Evolutionary conservation across 2,888 invertebrate genomes (phyloP), one percentile per base, ranked within the genome.

Genomic region (Mesoligia furuncula): DNA sequence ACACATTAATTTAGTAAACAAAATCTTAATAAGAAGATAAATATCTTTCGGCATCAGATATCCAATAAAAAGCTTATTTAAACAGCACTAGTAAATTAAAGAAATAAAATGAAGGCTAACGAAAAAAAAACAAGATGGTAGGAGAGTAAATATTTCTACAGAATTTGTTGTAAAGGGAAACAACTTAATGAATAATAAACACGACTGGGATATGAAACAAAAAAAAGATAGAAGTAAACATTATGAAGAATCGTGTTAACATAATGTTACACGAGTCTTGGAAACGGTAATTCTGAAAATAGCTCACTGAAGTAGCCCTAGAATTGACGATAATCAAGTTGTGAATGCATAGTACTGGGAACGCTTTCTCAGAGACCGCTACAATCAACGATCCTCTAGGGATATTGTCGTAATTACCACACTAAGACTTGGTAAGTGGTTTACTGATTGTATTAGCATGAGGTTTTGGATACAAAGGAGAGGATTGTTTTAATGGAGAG

Each of bases 351-450:
- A 81, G 57, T 51, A 36, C 54, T 66, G 73, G 39, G n/a, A 82
- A 67, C 65, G 61, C 11, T 81, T 61, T 45, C 75, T 71, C 42
- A n/a, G 31, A 79, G 42, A 65, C 42, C n/a, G 51, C 70, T 48
- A 75, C 73, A 85, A 82, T 82, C 65, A 82, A 71, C 70, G 71
- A 79, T 85, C 51, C 83, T 62, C 82, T 0, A 65, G 85, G 66
- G 83, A 79, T 20, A 45, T 9, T 39, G 64, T 31, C 11, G 79
- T 82, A 73, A 73, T 85, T 71, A 75, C 65, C 78, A 67, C 85
- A 78, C 73, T 81, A 71, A 73, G 75, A 76, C 85, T 79, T 65
- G 61, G n/a, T 79, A 85, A 84, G 79, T 79, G 61, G 64, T 75
- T 75, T 45, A 75, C 66, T 64, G 51, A 75, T 73, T 65, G 24